These are phyloP conservation scores for Collichthys lucidus DNA, from an alignment of 2,113 vertebrate species.

Conservation along the genomic window DNA sequence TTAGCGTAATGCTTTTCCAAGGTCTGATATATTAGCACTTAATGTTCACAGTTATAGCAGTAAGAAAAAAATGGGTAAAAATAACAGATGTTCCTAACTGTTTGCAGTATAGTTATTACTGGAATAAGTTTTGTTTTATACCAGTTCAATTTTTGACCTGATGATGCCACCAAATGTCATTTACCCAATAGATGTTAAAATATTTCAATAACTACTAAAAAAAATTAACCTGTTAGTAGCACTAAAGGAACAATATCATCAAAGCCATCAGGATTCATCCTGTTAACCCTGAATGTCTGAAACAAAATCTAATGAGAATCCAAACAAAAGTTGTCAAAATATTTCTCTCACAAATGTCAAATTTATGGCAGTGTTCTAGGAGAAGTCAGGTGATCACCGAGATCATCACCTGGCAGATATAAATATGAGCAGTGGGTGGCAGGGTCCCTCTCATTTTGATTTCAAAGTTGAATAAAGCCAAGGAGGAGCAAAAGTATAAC, in stretches of 20 bases:
- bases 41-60: slow-evolving; percentile 21
- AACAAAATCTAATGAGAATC: background rate
- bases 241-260: background rate
- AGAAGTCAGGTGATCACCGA: background rate
- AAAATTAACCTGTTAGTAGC: background rate
- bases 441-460: background rate
- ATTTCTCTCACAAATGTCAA: background rate
- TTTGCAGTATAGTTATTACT: background rate
- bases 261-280: background rate
- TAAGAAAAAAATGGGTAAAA: slow-evolving; percentile 29
- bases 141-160: background rate
- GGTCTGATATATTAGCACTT: slow-evolving; percentile 23
- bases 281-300: background rate
- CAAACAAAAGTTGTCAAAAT: background rate
- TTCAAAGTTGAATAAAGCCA: slow-evolving; percentile 7
- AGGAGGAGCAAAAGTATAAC: background rate
- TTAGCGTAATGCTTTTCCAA: slow-evolving; percentile 27
- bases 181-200: background rate
- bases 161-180: background rate
- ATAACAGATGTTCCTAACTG: background rate
- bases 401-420: slow-evolving; percentile 1
- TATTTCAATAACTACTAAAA: background rate
- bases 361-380: background rate
- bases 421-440: background rate
- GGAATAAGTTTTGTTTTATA: background rate